Conservation (phyloP, 2,888 invertebrate species). For the Patella depressa region DNA sequence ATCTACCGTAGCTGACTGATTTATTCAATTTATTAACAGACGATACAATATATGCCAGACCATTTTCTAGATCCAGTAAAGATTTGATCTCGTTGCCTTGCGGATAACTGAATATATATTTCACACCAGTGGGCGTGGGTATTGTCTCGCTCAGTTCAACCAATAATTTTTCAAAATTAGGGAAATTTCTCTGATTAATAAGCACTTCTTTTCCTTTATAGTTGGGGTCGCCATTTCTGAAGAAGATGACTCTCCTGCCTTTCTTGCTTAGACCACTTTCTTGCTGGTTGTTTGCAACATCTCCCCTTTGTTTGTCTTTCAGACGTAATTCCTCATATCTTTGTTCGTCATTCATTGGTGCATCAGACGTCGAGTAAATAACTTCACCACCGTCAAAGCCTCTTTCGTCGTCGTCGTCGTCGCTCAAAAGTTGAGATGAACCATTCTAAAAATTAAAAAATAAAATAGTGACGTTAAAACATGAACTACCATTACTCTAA, state of each 20-base stretch:
- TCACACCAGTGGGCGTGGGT: conserved; percentile 88
- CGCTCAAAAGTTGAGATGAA: not conserved
- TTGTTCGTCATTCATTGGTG: not conserved
- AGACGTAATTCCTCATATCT: not conserved
- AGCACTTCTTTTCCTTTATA: conserved; percentile 90
- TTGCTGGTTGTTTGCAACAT: not conserved
- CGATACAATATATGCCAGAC: conserved; percentile 92
- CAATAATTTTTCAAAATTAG: conserved; percentile 86
- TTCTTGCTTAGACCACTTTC: conserved; percentile 7
- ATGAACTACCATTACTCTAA: not conserved
- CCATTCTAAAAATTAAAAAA: conserved; percentile 9
- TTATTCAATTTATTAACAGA: conserved; percentile 78
- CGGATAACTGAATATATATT: conserved; percentile 89
- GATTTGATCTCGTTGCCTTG: conserved; percentile 87
- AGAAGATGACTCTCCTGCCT: conserved; percentile 83
- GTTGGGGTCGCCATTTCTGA: conserved; percentile 93
- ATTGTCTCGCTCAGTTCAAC: conserved; percentile 89
- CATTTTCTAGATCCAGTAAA: conserved; percentile 74
- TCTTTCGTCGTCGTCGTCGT: conserved; percentile 13
- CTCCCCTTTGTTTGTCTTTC: not conserved
- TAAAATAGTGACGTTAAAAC: not conserved
- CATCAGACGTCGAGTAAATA: not conserved
- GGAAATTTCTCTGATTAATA: conserved; percentile 89
- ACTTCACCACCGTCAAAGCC: conserved; percentile 8
- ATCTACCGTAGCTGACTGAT: conserved; percentile 55